Percentiles rank a stretch among this genome's conserved stretches.
These are phyloP conservation scores for Lepus townsendii DNA, from an alignment of 2,797 vertebrate genomes.

Conservation along the genomic window DNA sequence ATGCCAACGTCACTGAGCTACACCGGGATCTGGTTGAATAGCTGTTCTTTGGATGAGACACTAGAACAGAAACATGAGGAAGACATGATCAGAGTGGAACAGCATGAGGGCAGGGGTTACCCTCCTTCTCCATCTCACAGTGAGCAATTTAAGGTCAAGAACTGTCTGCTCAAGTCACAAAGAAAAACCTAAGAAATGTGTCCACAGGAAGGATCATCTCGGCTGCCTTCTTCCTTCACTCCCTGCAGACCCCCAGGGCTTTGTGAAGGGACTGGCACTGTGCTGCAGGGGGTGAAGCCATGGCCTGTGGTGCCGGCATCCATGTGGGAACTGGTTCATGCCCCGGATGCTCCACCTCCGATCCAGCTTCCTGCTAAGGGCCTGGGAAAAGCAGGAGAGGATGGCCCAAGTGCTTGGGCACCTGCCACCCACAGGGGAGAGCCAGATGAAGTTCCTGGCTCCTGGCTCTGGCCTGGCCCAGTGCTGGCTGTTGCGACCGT, in stretches of 20 bases:
- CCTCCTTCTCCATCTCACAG: slow-evolving; percentile 32
- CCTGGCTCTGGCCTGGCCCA: too few species aligned
- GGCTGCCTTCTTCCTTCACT: not conserved
- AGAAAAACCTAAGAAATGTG: slow-evolving; percentile 7
- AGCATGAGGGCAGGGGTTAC: not conserved
- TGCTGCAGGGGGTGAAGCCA: too few species aligned
- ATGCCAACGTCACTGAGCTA: slow-evolving; percentile 89
- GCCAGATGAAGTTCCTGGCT: too few species aligned
- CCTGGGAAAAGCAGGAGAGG: too few species aligned
- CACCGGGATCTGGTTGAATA: slow-evolving; percentile 95
- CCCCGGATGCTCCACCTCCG: too few species aligned
- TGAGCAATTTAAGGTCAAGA: slow-evolving; percentile 60
- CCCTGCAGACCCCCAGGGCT: not conserved
- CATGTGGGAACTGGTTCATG: too few species aligned
- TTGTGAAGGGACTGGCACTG: not conserved
- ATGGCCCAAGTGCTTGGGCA: too few species aligned
- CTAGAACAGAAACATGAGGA: slow-evolving; percentile 86
- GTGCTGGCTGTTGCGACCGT: too few species aligned
- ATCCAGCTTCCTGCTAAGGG: too few species aligned
- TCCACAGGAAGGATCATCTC: not conserved
- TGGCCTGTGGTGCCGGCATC: too few species aligned
- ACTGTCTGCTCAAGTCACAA: not conserved
- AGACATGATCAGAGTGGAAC: slow-evolving; percentile 41
- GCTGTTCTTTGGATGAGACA: slow-evolving; percentile 96
- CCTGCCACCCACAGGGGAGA: too few species aligned